These are phyloP conservation scores for Netelia fuscicornis DNA, from an alignment of 2,888 invertebrate species.

Conservation along the genomic window DNA sequence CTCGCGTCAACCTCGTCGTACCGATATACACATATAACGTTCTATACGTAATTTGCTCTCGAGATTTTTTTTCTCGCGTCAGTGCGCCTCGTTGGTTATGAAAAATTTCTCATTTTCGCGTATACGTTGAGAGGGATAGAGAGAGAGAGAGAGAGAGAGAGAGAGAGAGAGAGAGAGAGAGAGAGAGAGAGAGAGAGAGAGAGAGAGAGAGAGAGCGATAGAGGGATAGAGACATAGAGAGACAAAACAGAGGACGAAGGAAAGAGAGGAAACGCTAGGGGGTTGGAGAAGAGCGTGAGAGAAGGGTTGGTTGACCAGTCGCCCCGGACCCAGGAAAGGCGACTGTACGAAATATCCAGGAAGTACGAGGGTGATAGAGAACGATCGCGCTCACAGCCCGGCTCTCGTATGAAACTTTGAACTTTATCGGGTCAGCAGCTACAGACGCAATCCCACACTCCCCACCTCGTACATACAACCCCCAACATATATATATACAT, in stretches of 20 bases:
- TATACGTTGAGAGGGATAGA: constrained; percentile 26
- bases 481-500: constrained; percentile 21
- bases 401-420: constrained; percentile 55
- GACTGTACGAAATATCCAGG: constrained; percentile 36
- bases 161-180: constrained; percentile 40
- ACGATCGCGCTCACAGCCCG: constrained; percentile 21
- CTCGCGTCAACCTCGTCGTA: neutral
- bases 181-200: neutral
- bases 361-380: constrained; percentile 6
- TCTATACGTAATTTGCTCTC: constrained; percentile 46
- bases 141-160: constrained; percentile 30
- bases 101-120: constrained; percentile 60
- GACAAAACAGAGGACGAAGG: constrained; percentile 1
- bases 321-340: constrained; percentile 14
- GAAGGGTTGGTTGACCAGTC: constrained; percentile 34
- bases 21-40: neutral
- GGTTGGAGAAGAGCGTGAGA: constrained; percentile 7
- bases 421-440: constrained; percentile 65
- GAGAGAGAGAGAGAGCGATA: constrained; percentile 40
- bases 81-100: constrained; percentile 16
- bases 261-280: constrained; percentile 2
- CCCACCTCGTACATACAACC: constrained; percentile 3
- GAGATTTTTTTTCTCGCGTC: constrained; percentile 40
- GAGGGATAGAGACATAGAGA: neutral
- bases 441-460: neutral